These are phyloP conservation scores for Hydropotes inermis DNA, from an alignment of 2,113 vertebrate species.

Conservation along the genomic window DNA sequence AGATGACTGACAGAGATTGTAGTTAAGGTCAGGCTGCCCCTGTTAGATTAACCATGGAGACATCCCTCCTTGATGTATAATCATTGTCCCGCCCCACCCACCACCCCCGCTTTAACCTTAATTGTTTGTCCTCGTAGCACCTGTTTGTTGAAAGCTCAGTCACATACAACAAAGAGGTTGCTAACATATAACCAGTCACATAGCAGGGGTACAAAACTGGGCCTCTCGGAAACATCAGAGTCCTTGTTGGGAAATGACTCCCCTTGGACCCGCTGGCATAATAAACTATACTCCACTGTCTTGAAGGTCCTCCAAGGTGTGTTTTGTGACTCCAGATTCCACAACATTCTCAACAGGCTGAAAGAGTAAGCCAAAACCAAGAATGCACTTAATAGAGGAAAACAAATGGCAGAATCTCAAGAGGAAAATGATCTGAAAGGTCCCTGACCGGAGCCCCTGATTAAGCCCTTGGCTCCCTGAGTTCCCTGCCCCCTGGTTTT, in stretches of 20 bases:
- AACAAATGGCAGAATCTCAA: constrained; percentile 21
- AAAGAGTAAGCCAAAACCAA: not conserved
- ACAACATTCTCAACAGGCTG: not conserved
- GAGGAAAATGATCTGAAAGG: not conserved
- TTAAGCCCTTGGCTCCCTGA: not conserved
- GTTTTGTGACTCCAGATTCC: not conserved
- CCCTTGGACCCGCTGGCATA: not conserved
- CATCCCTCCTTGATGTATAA: not conserved
- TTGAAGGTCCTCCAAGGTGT: not conserved
- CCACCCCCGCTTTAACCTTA: not conserved
- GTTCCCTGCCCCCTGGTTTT: not conserved
- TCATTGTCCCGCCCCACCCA: accelerated
- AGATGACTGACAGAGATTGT: not conserved
- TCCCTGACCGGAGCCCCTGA: not conserved
- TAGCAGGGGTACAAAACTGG: not conserved
- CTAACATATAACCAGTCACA: not conserved
- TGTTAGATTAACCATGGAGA: not conserved
- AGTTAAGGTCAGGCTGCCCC: not conserved
- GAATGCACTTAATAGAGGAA: not conserved
- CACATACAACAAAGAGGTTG: not conserved
- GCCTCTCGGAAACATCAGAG: not conserved
- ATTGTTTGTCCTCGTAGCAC: not conserved
- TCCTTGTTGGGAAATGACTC: not conserved
- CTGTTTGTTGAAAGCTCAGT: not conserved
- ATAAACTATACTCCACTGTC: not conserved